Evolutionary conservation across 2,113 vertebrate species (phyloP).

Genomic region (Heterotis niloticus): DNA sequence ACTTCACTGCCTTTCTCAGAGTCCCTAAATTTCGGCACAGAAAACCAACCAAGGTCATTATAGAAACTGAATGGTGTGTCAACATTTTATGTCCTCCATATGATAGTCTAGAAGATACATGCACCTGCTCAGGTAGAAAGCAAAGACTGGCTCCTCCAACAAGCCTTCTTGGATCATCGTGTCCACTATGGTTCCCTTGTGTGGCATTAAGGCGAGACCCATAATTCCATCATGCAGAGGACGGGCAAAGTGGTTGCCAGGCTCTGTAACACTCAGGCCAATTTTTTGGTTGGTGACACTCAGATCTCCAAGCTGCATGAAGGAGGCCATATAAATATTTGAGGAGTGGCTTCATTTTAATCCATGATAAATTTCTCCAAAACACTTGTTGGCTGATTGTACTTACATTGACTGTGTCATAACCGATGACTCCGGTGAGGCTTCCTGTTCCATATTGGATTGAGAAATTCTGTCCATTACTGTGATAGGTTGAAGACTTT

Average conservation of each 20-base stretch:
- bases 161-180: conserved; percentile 27
- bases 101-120: neutral
- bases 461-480: conserved; percentile 26
- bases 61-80: neutral
- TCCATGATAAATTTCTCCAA: neutral
- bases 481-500: conserved; percentile 52
- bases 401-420: conserved; percentile 62
- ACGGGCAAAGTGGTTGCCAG: conserved; percentile 25
- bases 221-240: conserved; percentile 30
- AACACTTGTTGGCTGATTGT: neutral
- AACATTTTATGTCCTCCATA: neutral
- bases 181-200: conserved; percentile 24
- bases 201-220: conserved; percentile 28
- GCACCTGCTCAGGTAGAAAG: conserved; percentile 34
- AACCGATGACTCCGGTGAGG: conserved; percentile 51
- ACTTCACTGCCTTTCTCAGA: conserved; percentile 31
- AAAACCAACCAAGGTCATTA: conserved; percentile 6
- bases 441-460: conserved; percentile 59
- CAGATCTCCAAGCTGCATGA: conserved; percentile 30
- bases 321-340: neutral
- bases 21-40: conserved; percentile 14
- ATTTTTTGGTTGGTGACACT: conserved; percentile 36
- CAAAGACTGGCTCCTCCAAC: conserved; percentile 31
- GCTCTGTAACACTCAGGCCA: conserved; percentile 35
- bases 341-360: neutral